Evolutionary conservation across 1,140 invertebrate species (phyloP).

Genomic region (Proctacanthus coquilletti): DNA sequence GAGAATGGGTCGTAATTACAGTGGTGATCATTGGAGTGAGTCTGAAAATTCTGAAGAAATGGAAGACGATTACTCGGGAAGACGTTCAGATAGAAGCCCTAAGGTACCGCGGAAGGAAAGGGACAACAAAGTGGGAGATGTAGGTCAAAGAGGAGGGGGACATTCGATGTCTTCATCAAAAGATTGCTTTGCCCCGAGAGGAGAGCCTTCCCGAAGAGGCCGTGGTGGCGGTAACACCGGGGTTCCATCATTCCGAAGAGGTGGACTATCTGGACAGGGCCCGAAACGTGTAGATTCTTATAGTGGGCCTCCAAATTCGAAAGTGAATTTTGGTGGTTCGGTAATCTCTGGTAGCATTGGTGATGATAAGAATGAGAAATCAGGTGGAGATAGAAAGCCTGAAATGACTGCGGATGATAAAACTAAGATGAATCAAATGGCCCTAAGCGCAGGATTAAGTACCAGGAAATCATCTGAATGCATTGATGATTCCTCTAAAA

Average conservation of each 20-base stretch:
- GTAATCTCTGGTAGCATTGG: constrained; percentile 56
- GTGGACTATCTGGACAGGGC: constrained; percentile 16
- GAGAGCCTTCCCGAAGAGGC: constrained; percentile 65
- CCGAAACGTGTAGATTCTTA: constrained; percentile 16
- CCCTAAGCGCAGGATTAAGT: constrained; percentile 45
- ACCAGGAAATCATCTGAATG: constrained; percentile 21
- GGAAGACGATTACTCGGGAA: constrained; percentile 17
- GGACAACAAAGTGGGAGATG: constrained; percentile 1
- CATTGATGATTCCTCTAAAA: constrained; percentile 7
- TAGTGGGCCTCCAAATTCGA: constrained; percentile 37
- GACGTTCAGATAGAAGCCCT: constrained; percentile 14
- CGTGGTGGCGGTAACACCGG: constrained; percentile 42
- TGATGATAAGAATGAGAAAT: constrained; percentile 31
- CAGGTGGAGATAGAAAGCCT: constrained; percentile 28
- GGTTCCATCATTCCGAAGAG: constrained; percentile 26
- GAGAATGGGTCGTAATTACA: constrained; percentile 16
- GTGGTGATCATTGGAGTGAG: constrained; percentile 12
- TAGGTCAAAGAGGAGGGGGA: constrained; percentile 8
- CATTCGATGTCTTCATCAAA: constrained; percentile 12
- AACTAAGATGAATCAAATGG: constrained; percentile 49
- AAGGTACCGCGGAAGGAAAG: constrained; percentile 14
- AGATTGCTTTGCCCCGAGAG: constrained; percentile 52
- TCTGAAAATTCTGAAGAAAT: constrained; percentile 24
- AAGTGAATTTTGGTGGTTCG: constrained; percentile 58
- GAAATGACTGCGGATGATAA: constrained; percentile 42